phyloP scores from a whole-genome alignment of 2,888 invertebrate species.

The Charanyca ferruginea region DNA sequence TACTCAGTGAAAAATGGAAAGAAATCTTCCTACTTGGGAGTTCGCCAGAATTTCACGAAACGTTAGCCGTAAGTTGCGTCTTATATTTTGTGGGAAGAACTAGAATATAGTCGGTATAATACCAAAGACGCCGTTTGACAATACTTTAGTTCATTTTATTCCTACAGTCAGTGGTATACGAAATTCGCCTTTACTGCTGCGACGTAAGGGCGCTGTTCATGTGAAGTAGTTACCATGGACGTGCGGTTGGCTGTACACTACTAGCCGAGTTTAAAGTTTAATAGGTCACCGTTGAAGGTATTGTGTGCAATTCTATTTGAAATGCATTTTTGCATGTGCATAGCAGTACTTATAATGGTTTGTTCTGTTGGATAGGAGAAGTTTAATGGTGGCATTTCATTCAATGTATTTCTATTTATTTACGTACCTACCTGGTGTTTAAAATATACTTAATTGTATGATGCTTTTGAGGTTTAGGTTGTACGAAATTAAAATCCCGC shows the following conservation, averaged over 20 bases:
- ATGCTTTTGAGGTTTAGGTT: no score
- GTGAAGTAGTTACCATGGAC: slow-evolving; percentile 4
- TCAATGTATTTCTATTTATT: no score
- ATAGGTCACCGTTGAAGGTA: slow-evolving; percentile 72
- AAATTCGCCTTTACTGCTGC: slow-evolving; percentile 13
- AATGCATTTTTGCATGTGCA: slow-evolving; percentile 52
- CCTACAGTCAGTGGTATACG: slow-evolving; percentile 18
- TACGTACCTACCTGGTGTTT: no score
- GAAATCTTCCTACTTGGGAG: slow-evolving; percentile 31
- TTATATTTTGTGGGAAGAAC: slow-evolving; percentile 9
- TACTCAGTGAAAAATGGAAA: slow-evolving; percentile 1
- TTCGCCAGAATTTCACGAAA: slow-evolving; percentile 42
- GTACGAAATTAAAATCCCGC: no score
- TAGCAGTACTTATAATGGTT: slow-evolving; percentile 19
- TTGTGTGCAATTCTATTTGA: slow-evolving; percentile 53
- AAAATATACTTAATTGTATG: no score
- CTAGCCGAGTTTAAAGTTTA: slow-evolving; percentile 69
- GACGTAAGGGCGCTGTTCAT: slow-evolving; percentile 5
- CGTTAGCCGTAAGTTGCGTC: slow-evolving; percentile 17
- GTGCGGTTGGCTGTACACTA: slow-evolving; percentile 16
- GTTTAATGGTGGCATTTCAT: slow-evolving; percentile 5
- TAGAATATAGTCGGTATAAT: slow-evolving; percentile 22
- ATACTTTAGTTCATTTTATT: slow-evolving; percentile 46
- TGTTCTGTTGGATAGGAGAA: neutral
- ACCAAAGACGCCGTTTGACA: slow-evolving; percentile 38